Percentiles rank a stretch among this genome's conserved stretches.
phyloP scores from a whole-genome alignment of 2,888 invertebrate genomes.

The Anagyrus pseudococci region DNA sequence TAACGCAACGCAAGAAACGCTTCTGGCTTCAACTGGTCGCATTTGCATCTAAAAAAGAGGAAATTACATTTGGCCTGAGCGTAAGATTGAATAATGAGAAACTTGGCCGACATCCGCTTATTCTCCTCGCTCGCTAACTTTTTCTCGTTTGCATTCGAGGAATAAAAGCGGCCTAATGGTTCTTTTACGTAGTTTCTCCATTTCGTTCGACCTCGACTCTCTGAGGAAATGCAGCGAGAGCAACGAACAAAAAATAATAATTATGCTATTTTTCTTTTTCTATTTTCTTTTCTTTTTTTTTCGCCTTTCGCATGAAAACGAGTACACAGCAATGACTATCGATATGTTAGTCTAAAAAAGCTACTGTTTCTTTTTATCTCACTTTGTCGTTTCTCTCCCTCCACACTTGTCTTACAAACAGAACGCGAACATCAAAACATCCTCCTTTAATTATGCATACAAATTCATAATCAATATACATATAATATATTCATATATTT shows the following conservation, averaged over 20 bases:
- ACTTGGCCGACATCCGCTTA: slow-evolving; percentile 21
- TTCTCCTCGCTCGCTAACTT: slow-evolving; percentile 9
- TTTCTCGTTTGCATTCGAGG: slow-evolving; percentile 14
- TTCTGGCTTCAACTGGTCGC: slow-evolving; percentile 4
- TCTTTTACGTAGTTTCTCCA: slow-evolving; percentile 25
- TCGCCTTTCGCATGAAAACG: slow-evolving; percentile 37
- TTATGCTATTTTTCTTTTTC: neutral
- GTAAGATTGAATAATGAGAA: slow-evolving; percentile 29
- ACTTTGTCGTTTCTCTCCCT: slow-evolving; percentile 16
- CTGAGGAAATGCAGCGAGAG: neutral
- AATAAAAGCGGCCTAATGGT: slow-evolving; percentile 22
- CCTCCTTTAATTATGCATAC: slow-evolving; percentile 51
- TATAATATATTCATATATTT: slow-evolving; percentile 44
- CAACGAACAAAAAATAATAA: neutral
- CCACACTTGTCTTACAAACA: slow-evolving; percentile 50
- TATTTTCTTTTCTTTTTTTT: slow-evolving; percentile 21
- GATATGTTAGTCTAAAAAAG: slow-evolving; percentile 56
- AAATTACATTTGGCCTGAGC: slow-evolving; percentile 5
- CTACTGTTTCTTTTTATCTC: slow-evolving; percentile 40
- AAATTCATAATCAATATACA: slow-evolving; percentile 53
- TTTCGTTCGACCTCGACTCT: neutral
- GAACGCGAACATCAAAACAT: slow-evolving; percentile 50
- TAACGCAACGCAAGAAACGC: slow-evolving; percentile 10
- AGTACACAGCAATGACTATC: slow-evolving; percentile 46
- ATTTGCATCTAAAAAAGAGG: slow-evolving; percentile 9